Evolutionary conservation across 2,797 vertebrate genomes (phyloP).

Genomic region (Scomberomorus guttatus): DNA sequence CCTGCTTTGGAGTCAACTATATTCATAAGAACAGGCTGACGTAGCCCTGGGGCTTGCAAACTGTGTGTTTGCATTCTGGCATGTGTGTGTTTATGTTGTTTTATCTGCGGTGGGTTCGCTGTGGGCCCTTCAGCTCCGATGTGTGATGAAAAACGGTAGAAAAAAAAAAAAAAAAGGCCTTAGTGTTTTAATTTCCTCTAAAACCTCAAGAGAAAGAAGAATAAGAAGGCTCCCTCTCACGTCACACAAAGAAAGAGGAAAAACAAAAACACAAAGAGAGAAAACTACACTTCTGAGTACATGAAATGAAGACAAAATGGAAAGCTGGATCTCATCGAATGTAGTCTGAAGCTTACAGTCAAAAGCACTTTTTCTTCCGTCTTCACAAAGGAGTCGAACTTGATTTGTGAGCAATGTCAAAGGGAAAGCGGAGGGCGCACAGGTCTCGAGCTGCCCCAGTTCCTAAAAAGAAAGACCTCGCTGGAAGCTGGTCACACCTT

Average conservation of each 20-base stretch:
- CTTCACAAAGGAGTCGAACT: constrained; percentile 10
- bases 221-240: background rate
- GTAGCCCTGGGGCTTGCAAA: constrained; percentile 43
- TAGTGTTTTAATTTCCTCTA: constrained; percentile 23
- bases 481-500: constrained; percentile 2
- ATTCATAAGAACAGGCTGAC: constrained; percentile 60
- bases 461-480: background rate
- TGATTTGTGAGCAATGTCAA: constrained; percentile 11
- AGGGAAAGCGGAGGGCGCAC: background rate
- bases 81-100: constrained; percentile 18
- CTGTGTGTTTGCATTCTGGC: background rate
- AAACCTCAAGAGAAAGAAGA: background rate
- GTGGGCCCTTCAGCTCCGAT: background rate
- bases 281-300: background rate
- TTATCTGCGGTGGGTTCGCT: constrained; percentile 10
- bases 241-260: background rate
- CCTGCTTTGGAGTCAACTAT: constrained; percentile 53
- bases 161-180: background rate
- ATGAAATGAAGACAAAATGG: background rate
- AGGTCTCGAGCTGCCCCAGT: background rate
- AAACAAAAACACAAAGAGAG: background rate
- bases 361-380: constrained; percentile 7
- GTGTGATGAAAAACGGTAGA: background rate
- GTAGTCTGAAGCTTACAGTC: constrained; percentile 1
- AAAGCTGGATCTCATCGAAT: constrained; percentile 6